Conservation (phyloP, 2,888 invertebrate genomes). For the Melikaiella ostensackeni region DNA sequence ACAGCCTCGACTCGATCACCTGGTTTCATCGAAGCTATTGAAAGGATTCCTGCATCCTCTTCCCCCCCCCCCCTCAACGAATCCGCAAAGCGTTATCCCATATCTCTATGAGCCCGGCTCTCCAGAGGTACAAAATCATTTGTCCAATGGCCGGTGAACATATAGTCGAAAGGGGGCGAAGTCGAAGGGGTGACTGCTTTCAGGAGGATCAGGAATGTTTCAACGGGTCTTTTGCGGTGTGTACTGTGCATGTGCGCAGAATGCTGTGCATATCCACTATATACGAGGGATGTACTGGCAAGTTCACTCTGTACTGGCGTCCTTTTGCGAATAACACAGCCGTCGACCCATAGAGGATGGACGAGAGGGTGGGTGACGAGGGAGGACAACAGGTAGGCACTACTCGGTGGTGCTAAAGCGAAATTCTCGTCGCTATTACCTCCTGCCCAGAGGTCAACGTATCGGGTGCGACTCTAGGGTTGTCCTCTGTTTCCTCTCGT, state of each 20-base stretch:
- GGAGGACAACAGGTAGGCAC: conserved; percentile 45
- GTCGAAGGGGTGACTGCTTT: conserved; percentile 43
- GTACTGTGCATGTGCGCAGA: conserved; percentile 46
- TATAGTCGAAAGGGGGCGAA: conserved; percentile 45
- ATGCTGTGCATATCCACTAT: conserved; percentile 9
- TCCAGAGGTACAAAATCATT: conserved; percentile 46
- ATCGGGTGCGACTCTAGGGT: conserved; percentile 1
- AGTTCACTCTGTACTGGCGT: conserved; percentile 46
- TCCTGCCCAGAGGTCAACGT: conserved; percentile 35
- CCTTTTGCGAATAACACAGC: conserved; percentile 50
- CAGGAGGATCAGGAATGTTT: conserved; percentile 53
- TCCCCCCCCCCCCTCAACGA: neutral
- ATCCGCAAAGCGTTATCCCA: conserved; percentile 10
- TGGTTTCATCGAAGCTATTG: neutral
- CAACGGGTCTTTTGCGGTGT: conserved; percentile 50
- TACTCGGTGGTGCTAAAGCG: conserved; percentile 47
- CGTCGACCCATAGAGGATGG: conserved; percentile 37
- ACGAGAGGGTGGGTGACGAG: conserved; percentile 31
- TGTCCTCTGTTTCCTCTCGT: neutral
- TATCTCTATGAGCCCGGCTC: conserved; percentile 2
- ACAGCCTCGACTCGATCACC: neutral
- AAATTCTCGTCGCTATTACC: conserved; percentile 52
- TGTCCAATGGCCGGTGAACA: conserved; percentile 48
- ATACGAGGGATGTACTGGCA: conserved; percentile 29
- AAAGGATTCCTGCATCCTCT: neutral